Base-by-base conservation (phyloP, 2,888 invertebrate genomes). In the Eupeodes luniger region DNA sequence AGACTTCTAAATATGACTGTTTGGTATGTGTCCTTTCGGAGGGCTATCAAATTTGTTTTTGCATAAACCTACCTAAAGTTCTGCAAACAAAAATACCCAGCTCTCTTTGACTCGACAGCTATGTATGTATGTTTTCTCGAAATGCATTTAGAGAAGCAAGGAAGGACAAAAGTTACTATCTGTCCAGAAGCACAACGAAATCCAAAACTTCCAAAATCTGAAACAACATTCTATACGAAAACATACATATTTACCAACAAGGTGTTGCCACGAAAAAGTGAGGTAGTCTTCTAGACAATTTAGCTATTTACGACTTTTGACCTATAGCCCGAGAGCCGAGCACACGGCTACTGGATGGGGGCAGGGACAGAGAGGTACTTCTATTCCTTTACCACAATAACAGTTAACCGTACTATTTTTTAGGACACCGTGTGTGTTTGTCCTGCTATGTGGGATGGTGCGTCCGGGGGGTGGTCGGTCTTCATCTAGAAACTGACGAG, bases 251-350 rank as follows among this genome's bases (percentile, higher is more conserved):
- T 40, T 40, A 40, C 40, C 40, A 47, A 3, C 19, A 47, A 66
- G 64, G 47, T 57, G 51, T 34, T 34, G 14, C n/a, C 7, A 81
- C 49, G 57, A 78, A 62, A 27, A 61, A 44, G 49, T 69, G 44
- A 59, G 59, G 59, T 79, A 57, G 79, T 79, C 82, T 70, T 80
- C 72, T 84, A 72, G 80, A 84, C 72, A 72, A 84, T 84, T 87
- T 51, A 77, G 49, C 84, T 66, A 80, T 83, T 83, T 70, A 76
- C 76, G 76, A 80, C 79, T 79, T 83, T 83, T 27, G 64, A 86
- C 79, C 76, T 76, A 80, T 72, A 75, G 62, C 82, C 81, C 34
- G 59, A 36, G 69, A 47, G 53, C 47, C 49, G 40, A 55, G 67
- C 0, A 7, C 9, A 40, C 40, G 1, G 6, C 66, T 44, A n/a